Evolutionary conservation across 2,888 invertebrate genomes (phyloP).

Genomic region (Augochlorella aurata): DNA sequence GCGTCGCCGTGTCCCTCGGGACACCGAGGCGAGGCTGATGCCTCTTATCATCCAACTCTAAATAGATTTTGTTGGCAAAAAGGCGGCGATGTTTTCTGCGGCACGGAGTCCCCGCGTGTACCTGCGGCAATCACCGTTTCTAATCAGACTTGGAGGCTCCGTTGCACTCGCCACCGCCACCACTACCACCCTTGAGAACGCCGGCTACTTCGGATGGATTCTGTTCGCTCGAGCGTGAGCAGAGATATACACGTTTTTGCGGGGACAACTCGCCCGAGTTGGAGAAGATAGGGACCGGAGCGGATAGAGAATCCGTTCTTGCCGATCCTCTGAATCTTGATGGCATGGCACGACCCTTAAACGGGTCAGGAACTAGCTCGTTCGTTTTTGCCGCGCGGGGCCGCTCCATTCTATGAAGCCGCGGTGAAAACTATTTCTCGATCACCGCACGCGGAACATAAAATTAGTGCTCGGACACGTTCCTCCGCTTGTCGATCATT

Average conservation of each 20-base stretch:
- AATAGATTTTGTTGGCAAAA: slow-evolving; percentile 38
- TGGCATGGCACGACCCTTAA: neutral
- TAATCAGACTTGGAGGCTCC: slow-evolving; percentile 21
- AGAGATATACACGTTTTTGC: slow-evolving; percentile 5
- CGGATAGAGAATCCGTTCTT: neutral
- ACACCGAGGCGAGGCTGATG: slow-evolving; percentile 4
- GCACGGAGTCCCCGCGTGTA: neutral
- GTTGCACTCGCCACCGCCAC: neutral
- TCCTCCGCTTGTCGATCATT: neutral
- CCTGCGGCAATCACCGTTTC: slow-evolving; percentile 14
- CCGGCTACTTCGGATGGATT: neutral
- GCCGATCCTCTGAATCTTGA: neutral
- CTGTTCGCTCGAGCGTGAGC: slow-evolving; percentile 8
- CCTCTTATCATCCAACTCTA: slow-evolving; percentile 38
- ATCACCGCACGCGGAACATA: neutral
- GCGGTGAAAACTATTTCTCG: neutral
- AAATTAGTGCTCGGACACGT: neutral
- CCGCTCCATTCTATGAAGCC: neutral
- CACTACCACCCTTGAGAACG: neutral
- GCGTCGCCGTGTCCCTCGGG: slow-evolving; percentile 5
- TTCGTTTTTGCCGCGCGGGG: neutral
- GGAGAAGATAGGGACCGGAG: neutral
- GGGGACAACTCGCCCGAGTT: slow-evolving; percentile 3
- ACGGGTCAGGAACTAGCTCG: neutral
- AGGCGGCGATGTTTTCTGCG: neutral